Conservation (phyloP, 1,140 invertebrate genomes). For the Lithobius niger region DNA sequence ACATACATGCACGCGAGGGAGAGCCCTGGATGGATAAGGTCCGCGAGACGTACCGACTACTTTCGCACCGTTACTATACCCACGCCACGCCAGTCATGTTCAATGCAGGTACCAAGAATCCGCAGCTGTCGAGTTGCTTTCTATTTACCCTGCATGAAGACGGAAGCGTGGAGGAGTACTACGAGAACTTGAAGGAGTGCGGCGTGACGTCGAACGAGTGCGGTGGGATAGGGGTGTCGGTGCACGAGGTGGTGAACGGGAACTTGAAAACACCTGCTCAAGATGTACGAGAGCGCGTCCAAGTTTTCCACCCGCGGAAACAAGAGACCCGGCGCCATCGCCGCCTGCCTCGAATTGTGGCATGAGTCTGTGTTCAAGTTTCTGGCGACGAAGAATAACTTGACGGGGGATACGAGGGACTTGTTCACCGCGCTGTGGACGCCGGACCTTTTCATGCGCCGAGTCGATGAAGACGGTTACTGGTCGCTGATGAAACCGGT, state of each 20-base stretch:
- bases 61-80: constrained; percentile 93
- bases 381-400: constrained; percentile 86
- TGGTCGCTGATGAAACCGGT: constrained; percentile 99
- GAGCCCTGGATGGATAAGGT: constrained; percentile 80
- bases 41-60: constrained; percentile 91
- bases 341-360: constrained; percentile 98
- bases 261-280: constrained; percentile 82
- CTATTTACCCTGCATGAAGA: constrained; percentile 89
- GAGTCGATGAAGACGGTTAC: constrained; percentile 69
- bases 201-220: constrained; percentile 93
- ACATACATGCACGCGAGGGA: too few species aligned
- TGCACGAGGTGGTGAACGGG: constrained; percentile 90
- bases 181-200: constrained; percentile 84
- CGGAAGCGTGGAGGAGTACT: constrained; percentile 98
- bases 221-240: constrained; percentile 92
- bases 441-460: constrained; percentile 96
- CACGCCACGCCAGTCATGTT: constrained; percentile 97
- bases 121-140: constrained; percentile 59
- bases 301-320: constrained; percentile 96
- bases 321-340: constrained; percentile 93
- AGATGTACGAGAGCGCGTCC: constrained; percentile 92
- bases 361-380: constrained; percentile 96
- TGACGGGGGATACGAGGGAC: constrained; percentile 86
- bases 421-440: constrained; percentile 97
- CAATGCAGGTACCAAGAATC: constrained; percentile 68